A percentile compares a stretch with the other conserved stretches of the same genome.
Evolutionary conservation across 2,113 vertebrate species (phyloP).

Genomic region (Pavo muticus): DNA sequence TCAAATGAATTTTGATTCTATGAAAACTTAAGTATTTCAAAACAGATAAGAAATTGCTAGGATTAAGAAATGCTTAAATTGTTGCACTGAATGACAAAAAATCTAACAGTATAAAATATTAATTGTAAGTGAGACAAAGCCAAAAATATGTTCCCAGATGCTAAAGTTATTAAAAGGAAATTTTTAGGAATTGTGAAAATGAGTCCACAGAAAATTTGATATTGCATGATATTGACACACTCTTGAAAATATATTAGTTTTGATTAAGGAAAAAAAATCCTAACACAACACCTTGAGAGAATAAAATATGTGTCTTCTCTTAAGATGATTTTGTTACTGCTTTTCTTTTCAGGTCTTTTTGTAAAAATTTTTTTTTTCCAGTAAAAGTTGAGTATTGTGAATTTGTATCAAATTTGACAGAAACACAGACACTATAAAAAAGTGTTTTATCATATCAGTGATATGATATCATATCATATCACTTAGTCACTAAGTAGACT

Average conservation of each 20-base stretch:
- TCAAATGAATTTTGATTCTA: not conserved
- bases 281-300: not conserved
- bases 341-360: not conserved
- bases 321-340: not conserved
- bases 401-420: not conserved
- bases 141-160: rapidly evolving
- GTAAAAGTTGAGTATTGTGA: not conserved
- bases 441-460: not conserved
- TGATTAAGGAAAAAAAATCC: not conserved
- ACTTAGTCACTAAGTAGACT: not conserved
- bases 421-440: not conserved
- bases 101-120: not conserved
- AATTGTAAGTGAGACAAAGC: not conserved
- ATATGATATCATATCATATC: too few species aligned
- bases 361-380: not conserved
- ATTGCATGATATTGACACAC: not conserved
- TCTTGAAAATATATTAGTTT: not conserved
- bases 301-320: not conserved
- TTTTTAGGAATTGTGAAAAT: not conserved
- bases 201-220: not conserved
- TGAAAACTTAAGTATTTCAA: not conserved
- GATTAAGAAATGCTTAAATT: not conserved
- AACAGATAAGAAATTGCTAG: not conserved
- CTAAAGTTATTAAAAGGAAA: not conserved
- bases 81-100: not conserved